Conservation (phyloP, 2,113 vertebrate species). For the Leptocoma aspasia region DNA sequence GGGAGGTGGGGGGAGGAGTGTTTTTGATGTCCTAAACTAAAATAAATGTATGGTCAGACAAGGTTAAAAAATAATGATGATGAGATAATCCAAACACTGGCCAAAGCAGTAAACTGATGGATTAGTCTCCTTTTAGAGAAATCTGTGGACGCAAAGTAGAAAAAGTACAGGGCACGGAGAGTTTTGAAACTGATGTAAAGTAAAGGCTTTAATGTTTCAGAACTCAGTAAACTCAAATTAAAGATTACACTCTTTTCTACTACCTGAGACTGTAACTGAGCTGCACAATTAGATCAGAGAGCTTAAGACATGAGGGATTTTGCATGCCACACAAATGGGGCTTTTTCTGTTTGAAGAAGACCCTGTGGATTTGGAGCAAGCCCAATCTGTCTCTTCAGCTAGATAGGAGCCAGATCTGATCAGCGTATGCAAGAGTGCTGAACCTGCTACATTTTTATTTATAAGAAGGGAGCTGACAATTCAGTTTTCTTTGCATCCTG, state of each 20-base stretch:
- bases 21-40: neutral
- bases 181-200: neutral
- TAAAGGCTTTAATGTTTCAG: neutral
- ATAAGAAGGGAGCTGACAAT: neutral
- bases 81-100: neutral
- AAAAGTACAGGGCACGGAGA: neutral
- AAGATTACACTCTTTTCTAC: neutral
- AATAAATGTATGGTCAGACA: neutral
- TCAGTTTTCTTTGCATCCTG: neutral
- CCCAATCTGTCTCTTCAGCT: neutral
- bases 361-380: neutral
- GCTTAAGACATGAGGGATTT: neutral
- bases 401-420: neutral
- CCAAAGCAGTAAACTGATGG: neutral
- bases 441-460: neutral
- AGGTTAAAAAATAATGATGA: neutral
- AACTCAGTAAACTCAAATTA: neutral
- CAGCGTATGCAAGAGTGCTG: neutral
- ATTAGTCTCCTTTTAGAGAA: neutral
- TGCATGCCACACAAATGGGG: neutral
- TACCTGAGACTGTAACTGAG: neutral
- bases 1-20: fast-evolving
- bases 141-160: neutral
- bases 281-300: neutral
- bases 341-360: neutral